Evolutionary conservation across 1,140 invertebrate species (phyloP), one percentile per base, ranked within the genome.

Genomic region (Tyrophagus putrescentiae): DNA sequence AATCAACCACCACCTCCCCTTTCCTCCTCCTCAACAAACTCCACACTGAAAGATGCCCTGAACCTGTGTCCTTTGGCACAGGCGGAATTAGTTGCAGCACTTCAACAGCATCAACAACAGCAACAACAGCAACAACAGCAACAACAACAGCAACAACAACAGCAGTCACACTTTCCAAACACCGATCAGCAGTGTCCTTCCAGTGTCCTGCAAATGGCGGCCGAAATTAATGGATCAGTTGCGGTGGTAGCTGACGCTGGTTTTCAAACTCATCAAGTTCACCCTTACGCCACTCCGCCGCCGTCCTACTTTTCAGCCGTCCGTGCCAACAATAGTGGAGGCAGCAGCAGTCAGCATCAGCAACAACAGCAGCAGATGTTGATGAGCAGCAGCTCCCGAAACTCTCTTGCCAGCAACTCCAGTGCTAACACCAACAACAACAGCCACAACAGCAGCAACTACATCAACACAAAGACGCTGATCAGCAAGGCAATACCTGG

Each of bases 381-480:
- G 57, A 16, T 27, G 23, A 53, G 23, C 58, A 42, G 60, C 66
- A n/a, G n/a, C n/a, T n/a, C n/a, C n/a, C n/a, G n/a, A 42, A 62
- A 69, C 58, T 53, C 68, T 54, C 44, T 62, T 50, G n/a, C 67
- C 59, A 59, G 65, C 63, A 34, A 60, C 64, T 28, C 4, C 59
- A 11, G 27, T 61, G 21, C 41, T 42, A 18, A n/a, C 31, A 39
- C 3, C 21, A 63, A 11, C 64, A 64, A 33, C 65, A 59, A 57
- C 25, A 48, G 5, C 44, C 61, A 36, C 60, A 57, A 48, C 62
- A 67, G 41, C 75, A 60, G 64, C 71, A 65, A 57, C 69, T 63
- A 42, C 71, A 69, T 60, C 68, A 63, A 65, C 66, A 62, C 48
- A 61, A 56, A 33, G 31, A 50, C 28, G 31, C 33, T n/a, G n/a